These are phyloP conservation scores for Scalopus aquaticus DNA, from an alignment of 2,113 vertebrate genomes.

Conservation along the genomic window DNA sequence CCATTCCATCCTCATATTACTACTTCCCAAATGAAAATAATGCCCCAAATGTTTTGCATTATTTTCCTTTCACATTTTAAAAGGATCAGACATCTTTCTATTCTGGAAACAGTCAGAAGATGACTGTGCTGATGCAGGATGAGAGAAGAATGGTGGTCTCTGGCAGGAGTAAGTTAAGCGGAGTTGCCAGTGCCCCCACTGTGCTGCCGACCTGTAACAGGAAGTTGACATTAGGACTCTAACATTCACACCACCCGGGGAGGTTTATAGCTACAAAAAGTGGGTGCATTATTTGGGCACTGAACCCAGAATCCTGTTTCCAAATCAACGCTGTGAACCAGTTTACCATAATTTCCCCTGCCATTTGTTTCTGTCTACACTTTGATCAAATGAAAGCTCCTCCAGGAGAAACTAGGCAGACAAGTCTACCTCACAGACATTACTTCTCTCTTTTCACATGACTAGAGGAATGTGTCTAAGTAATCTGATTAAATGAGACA, in stretches of 20 bases:
- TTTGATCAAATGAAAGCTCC: neutral
- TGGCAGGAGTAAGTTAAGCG: neutral
- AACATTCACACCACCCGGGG: neutral
- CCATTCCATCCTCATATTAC: neutral
- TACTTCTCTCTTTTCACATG: neutral
- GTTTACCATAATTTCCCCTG: neutral
- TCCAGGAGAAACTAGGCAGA: neutral
- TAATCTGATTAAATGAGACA: neutral
- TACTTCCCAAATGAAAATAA: neutral
- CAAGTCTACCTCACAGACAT: neutral
- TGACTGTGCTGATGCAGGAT: neutral
- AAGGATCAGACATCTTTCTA: neutral
- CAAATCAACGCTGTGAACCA: neutral
- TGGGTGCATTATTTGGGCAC: neutral
- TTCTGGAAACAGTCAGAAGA: neutral
- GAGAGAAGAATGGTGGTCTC: neutral
- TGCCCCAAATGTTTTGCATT: neutral
- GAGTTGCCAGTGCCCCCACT: rapidly evolving
- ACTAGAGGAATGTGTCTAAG: rapidly evolving
- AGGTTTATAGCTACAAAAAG: neutral
- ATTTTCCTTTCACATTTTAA: neutral
- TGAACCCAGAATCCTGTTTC: neutral
- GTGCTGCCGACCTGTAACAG: neutral
- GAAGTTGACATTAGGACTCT: too few species aligned
- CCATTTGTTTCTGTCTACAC: neutral